Evolutionary conservation across 2,888 invertebrate species (phyloP), one percentile per base, ranked within the genome.

Genomic region (Macrophya alboannulata): DNA sequence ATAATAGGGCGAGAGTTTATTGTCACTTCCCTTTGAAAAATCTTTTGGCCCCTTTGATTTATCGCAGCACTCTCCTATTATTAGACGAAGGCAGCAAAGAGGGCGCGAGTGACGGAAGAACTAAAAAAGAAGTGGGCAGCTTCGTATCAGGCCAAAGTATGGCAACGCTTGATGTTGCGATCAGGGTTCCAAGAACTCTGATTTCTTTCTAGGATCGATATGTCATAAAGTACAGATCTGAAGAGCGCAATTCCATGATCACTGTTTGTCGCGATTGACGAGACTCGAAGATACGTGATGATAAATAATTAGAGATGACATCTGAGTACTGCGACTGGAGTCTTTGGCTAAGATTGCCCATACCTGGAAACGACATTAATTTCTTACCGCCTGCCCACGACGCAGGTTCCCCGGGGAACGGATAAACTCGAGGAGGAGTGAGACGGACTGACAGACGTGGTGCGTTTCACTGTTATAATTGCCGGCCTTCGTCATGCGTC

Each of bases 251-350:
- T 40, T 62, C 59, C 81, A 15, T 81, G 77, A 77, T 77, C 37
- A 77, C 51, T 77, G 77, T 81, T 62, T 62, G 81, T 43, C 59
- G 25, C 81, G 43, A 81, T 81, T 59, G 59, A 81, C 81, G 62
- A 81, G 81, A 21, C 43, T 81, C 31, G 43, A 45, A 51, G 43
- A 82, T 83, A 71, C 43, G 59, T 45, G 71, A 83, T 68, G n/a
- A 71, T 83, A 83, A 83, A 83, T 83, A 83, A 83, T 83, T 83
- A 83, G 83, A 83, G 83, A 83, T 83, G 83, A 83, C 83, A 83
- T 83, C 65, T 83, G 68, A 45, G 65, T 15, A 37, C n/a, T 17
- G 21, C 37, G 83, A 17, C 48, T 21, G 65, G 9, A 83, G 48
- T 83, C 83, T 31, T 51, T n/a, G 83, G 48, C 68, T 37, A 83